These are phyloP conservation scores for Lacanobia wlatinum DNA, from an alignment of 2,888 invertebrate genomes.

Conservation along the genomic window DNA sequence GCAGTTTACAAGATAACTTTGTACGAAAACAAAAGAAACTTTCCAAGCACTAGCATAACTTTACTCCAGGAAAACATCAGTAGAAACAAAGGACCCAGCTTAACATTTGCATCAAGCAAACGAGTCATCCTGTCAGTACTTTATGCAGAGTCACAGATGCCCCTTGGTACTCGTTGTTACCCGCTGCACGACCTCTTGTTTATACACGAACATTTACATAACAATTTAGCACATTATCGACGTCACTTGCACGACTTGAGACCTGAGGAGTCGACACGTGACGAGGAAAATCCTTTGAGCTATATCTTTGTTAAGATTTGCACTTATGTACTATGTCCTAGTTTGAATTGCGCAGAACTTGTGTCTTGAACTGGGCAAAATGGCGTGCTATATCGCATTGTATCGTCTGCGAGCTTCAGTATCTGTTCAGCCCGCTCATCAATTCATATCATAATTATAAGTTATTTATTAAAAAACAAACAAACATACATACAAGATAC, in stretches of 20 bases:
- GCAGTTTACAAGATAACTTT: too few relatives aligned
- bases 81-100: conserved; percentile 14
- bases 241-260: conserved; percentile 56
- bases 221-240: conserved; percentile 66
- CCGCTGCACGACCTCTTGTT: conserved; percentile 55
- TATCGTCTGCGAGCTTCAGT: not conserved
- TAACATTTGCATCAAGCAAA: conserved; percentile 9
- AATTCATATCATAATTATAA: not conserved
- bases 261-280: conserved; percentile 38
- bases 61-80: not conserved
- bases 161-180: conserved; percentile 47
- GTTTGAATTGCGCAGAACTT: not conserved
- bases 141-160: conserved; percentile 35
- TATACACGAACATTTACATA: conserved; percentile 58
- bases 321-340: not conserved
- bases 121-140: conserved; percentile 26
- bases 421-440: not conserved
- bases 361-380: not conserved
- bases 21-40: not conserved
- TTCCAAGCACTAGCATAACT: conserved; percentile 14
- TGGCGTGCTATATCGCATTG: not conserved
- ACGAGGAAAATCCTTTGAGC: conserved; percentile 61
- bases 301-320: conserved; percentile 41
- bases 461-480: too few relatives aligned
- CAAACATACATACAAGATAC: too few relatives aligned